Percentiles rank a stretch among this genome's conserved stretches.
phyloP scores from a whole-genome alignment of 2,888 invertebrate genomes.

The Caenorhabditis sp. region DNA sequence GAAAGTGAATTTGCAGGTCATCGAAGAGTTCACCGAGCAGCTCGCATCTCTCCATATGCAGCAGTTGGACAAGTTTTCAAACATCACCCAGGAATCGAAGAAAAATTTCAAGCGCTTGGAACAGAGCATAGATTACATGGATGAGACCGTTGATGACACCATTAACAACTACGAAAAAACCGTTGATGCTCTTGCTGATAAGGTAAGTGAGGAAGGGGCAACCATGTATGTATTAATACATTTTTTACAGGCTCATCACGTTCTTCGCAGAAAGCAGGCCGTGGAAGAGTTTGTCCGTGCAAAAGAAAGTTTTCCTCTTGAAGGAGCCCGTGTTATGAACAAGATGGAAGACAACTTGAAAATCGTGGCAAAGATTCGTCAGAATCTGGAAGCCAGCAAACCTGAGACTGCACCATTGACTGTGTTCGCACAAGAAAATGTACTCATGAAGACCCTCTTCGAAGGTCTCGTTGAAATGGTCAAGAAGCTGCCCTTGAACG shows the following conservation, averaged over 20 bases:
- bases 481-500: neutral
- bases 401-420: neutral
- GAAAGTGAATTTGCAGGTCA: neutral
- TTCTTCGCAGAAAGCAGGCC: neutral
- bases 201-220: neutral
- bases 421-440: conserved; percentile 31
- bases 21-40: neutral
- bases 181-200: neutral
- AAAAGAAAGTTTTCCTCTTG: neutral
- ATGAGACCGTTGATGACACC: neutral
- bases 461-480: conserved; percentile 7
- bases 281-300: conserved; percentile 30
- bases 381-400: conserved; percentile 5
- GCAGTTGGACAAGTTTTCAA: neutral
- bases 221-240: neutral
- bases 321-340: neutral
- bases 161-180: neutral
- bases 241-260: neutral
- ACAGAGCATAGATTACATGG: neutral
- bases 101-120: neutral
- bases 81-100: neutral
- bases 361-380: neutral
- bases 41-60: no score
- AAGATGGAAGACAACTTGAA: neutral
- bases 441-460: conserved; percentile 3